These are phyloP conservation scores for Plecotus auritus DNA, from an alignment of 2,113 vertebrate species.

Conservation along the genomic window DNA sequence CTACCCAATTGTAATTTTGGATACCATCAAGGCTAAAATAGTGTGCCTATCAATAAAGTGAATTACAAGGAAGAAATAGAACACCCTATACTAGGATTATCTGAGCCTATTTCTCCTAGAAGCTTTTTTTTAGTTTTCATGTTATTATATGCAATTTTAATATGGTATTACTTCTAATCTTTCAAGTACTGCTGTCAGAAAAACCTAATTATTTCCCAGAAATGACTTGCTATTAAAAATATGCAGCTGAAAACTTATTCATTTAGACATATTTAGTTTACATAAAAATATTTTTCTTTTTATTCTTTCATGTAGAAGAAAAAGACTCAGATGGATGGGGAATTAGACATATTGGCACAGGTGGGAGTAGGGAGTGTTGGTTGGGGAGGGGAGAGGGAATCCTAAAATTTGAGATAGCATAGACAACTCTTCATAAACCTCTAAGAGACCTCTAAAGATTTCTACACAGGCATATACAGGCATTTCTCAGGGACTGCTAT, in stretches of 20 bases:
- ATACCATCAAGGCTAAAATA: constrained; percentile 31
- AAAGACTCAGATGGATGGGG: neutral
- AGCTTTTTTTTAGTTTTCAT: constrained; percentile 39
- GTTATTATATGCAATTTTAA: constrained; percentile 38
- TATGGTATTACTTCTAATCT: constrained; percentile 53
- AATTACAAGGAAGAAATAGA: constrained; percentile 50
- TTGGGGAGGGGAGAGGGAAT: neutral
- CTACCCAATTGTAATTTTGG: constrained; percentile 47
- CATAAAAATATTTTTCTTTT: neutral
- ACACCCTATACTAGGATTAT: neutral
- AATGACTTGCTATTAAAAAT: constrained; percentile 30
- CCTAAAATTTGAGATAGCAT: neutral
- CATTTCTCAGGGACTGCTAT: neutral
- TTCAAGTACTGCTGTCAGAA: constrained; percentile 54
- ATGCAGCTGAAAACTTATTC: neutral
- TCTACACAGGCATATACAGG: neutral
- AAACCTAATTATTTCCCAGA: constrained; percentile 61
- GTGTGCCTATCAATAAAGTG: constrained; percentile 28
- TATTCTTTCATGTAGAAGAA: neutral
- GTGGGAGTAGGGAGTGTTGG: fast-evolving
- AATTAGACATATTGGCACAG: neutral
- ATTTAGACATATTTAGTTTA: constrained; percentile 17
- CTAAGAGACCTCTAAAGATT: neutral
- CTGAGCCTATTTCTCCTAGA: neutral
- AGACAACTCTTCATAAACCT: neutral